A percentile compares a stretch with the other conserved stretches of the same genome.
Conservation (phyloP, 2,797 vertebrate genomes). For the Sandelia bainsii region DNA sequence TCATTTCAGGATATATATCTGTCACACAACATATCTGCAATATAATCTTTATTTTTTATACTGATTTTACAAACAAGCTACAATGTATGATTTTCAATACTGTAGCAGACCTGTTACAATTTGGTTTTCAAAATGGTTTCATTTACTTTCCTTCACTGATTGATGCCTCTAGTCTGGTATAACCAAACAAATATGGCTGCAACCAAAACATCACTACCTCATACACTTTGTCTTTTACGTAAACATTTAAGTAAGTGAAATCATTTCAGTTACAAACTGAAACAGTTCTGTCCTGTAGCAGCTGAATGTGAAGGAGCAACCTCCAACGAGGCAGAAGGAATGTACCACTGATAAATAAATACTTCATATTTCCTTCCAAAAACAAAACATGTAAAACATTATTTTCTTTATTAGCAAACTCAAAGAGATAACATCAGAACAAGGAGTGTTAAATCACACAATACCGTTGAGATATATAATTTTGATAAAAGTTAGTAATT, state of each 20-base stretch:
- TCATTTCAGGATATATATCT: slow-evolving; percentile 71
- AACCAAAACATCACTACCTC: slow-evolving; percentile 24
- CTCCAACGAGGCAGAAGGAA: slow-evolving; percentile 85
- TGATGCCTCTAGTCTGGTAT: slow-evolving; percentile 34
- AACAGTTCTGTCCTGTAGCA: slow-evolving; percentile 71
- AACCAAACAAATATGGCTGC: slow-evolving; percentile 35
- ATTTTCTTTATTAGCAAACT: slow-evolving; percentile 76
- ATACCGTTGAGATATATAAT: slow-evolving; percentile 87
- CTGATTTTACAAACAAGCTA: slow-evolving; percentile 73
- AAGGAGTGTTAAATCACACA: slow-evolving; percentile 79
- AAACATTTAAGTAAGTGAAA: slow-evolving; percentile 50
- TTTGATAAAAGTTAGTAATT: slow-evolving; percentile 84
- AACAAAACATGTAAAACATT: slow-evolving; percentile 81
- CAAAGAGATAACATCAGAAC: slow-evolving; percentile 68
- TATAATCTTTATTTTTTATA: slow-evolving; percentile 67
- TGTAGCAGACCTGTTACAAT: slow-evolving; percentile 73
- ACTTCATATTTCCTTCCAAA: slow-evolving; percentile 81
- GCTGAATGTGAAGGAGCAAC: slow-evolving; percentile 81
- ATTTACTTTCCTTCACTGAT: slow-evolving; percentile 25
- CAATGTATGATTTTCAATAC: slow-evolving; percentile 86
- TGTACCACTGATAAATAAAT: slow-evolving; percentile 90
- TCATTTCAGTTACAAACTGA: slow-evolving; percentile 54
- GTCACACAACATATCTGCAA: slow-evolving; percentile 69
- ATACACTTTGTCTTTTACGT: slow-evolving; percentile 34
- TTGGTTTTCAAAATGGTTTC: slow-evolving; percentile 46